Base-by-base conservation (phyloP, 2,113 vertebrate species). In the Pan paniscus region DNA sequence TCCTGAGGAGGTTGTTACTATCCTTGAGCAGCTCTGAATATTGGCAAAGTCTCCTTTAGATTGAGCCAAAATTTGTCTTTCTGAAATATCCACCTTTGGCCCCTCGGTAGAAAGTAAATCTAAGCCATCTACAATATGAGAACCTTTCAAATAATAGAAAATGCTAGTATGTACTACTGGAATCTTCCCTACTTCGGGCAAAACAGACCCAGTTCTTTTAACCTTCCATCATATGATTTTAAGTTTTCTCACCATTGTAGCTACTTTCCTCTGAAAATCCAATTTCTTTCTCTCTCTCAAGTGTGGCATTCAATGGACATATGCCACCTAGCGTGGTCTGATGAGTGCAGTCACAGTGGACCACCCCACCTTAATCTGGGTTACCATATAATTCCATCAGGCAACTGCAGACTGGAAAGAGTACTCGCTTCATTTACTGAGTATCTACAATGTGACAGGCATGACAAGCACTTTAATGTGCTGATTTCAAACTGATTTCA, bases 31-130 rank as follows among this genome's bases (percentile, higher is more conserved):
- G n/a, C 32, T 95, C 64, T 43, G 95, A 57, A 57, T 64, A 91
- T 76, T 50, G 82, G 93, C 3, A 0, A 89, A 90, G 87, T 90
- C 80, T 97, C 81, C 80, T 50, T 72, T 68, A 87, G 52, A 55
- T 5, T 16, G 80, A 92, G 59, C 67, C 52, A 30, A 95, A 96
- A 79, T 91, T 85, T 91, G 85, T 97, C 94, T 96, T 95, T 75
- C 88, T 96, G 82, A 95, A 96, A 95, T 70, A 91, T 27, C 79
- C 30, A 93, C 68, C 73, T 89, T 84, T 80, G 94, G 93, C 83
- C 92, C 70, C 43, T 25, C 55, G 90, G 93, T 57, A 90, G 80
- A 96, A 92, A 94, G 96, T 80, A 97, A 97, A 93, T 95, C 95
- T 94, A 94, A 92, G 57, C 75, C 17, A 20, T 76, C 89, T 90